Base-by-base conservation (phyloP, 2,888 invertebrate species). In the Dynastes tityus region DNA sequence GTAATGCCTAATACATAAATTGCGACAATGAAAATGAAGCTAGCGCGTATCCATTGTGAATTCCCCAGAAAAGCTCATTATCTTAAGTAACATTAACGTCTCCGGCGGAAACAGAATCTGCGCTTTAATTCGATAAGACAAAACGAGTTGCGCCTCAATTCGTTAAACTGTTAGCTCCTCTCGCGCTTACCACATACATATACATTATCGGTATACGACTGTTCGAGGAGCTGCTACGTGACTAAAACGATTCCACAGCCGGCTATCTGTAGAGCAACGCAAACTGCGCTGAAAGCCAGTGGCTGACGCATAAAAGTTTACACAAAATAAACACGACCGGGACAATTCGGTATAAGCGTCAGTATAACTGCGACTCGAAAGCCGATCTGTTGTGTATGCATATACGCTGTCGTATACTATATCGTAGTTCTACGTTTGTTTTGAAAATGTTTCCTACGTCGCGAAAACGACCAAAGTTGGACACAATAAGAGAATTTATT, bases 41-140 rank as follows among this genome's bases (percentile, higher is more conserved):
- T 40, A 49, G 61, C 73, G 61, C 73, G 73, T 74, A 74, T 61
- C 61, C 73, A 74, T 74, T 61, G 61, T 61, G 45, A 55, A 77
- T 67, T 77, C 58, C 53, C 80, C 73, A 79, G 76, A 67, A 79
- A 80, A 80, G 78, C 79, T 80, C 77, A 82, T 82, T 82, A 82
- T 81, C 82, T 82, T 82, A 82, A 82, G 80, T 81, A 81, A 74
- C 80, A 80, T 76, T 80, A 76, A 78, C 75, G 74, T 78, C 78
- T 63, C 51, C 22, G 77, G 76, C 81, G 80, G 81, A 81, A 82
- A 67, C 79, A 80, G 81, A 82, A 80, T 81, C 81, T 77, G 80
- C 79, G 81, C 80, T 80, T 80, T 82, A 82, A 82, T 81, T 82
- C 80, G 80, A 82, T 82, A 82, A 81, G 82, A 82, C 82, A 82